phyloP scores from a whole-genome alignment of 2,888 invertebrate genomes.

The Eucriotettix oculatus region DNA sequence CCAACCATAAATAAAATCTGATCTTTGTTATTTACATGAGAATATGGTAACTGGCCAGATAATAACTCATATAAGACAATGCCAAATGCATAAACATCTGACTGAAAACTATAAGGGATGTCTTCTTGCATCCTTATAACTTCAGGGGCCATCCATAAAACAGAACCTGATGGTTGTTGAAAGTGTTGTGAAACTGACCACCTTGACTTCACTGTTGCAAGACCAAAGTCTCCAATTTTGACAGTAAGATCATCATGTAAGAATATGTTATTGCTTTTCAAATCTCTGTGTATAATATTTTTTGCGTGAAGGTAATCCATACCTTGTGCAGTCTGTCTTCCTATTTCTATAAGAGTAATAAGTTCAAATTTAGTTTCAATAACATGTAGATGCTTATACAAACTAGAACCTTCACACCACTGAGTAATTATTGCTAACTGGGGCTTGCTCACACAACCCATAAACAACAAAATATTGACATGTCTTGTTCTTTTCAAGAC shows the following conservation, averaged over 20 bases:
- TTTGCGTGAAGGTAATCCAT: conserved; percentile 99
- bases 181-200: conserved; percentile 92
- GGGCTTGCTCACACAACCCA: conserved; percentile 96
- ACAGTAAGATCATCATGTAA: conserved; percentile 93
- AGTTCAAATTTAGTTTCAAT: conserved; percentile 87
- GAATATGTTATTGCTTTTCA: conserved; percentile 99
- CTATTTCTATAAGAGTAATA: conserved; percentile 85
- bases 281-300: conserved; percentile 93
- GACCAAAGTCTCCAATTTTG: conserved; percentile 96
- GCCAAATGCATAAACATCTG: conserved; percentile 98
- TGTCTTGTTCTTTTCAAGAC: conserved; percentile 88
- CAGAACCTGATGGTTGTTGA: conserved; percentile 88
- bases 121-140: conserved; percentile 95
- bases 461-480: conserved; percentile 92
- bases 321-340: conserved; percentile 93
- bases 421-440: conserved; percentile 96
- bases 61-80: conserved; percentile 92
- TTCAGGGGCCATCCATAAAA: conserved; percentile 99
- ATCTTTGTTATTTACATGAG: conserved; percentile 87
- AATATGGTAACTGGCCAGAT: conserved; percentile 82
- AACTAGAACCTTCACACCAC: conserved; percentile 97
- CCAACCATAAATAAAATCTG: conserved; percentile 95
- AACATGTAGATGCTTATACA: conserved; percentile 95
- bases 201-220: conserved; percentile 93
- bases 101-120: conserved; percentile 92